Percentiles rank a stretch among this genome's conserved stretches.
Conservation (phyloP, 2,797 vertebrate species). For the Scolopax bukidnonensis region DNA sequence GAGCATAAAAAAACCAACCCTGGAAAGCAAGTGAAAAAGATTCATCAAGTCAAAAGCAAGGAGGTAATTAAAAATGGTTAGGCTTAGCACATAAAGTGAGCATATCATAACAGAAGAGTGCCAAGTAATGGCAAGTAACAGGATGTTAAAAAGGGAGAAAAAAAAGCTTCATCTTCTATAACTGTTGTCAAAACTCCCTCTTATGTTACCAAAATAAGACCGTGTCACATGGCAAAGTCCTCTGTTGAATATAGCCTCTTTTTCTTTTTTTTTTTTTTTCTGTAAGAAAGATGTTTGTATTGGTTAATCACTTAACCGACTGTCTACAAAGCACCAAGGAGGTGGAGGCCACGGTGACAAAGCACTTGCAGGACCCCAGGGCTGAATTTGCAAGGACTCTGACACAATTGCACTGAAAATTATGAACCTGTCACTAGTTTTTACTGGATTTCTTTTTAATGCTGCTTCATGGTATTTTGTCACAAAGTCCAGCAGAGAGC, state of each 20-base stretch:
- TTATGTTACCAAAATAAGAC: neutral
- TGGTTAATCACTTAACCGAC: neutral
- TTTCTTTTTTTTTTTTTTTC: neutral
- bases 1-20: neutral
- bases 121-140: neutral
- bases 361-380: neutral
- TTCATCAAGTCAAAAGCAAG: neutral
- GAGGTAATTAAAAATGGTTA: neutral
- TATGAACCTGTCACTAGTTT: neutral
- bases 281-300: neutral
- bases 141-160: neutral
- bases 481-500: neutral
- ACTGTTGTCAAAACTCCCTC: neutral
- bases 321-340: neutral
- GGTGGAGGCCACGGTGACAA: neutral
- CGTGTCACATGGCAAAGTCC: neutral
- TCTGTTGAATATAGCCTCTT: neutral
- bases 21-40: neutral
- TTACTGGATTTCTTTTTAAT: neutral
- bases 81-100: neutral
- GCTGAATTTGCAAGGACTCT: neutral
- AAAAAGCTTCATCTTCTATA: neutral
- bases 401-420: neutral
- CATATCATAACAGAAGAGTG: neutral
- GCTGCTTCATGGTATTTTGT: neutral